Conservation (phyloP, 2,113 vertebrate species). For the Perca schrenkii region DNA sequence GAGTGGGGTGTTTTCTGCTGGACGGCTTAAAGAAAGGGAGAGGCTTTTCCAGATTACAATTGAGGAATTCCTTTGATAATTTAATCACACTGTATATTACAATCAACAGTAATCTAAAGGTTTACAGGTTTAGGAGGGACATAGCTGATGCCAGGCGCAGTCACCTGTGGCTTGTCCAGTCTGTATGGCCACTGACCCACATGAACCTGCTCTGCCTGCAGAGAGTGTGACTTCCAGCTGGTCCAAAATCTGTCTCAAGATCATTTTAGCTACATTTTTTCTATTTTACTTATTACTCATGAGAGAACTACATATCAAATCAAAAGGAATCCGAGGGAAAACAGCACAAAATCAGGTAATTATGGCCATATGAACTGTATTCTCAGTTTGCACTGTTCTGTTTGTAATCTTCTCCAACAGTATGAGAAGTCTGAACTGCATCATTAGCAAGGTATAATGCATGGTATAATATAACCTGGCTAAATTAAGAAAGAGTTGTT, state of each 20-base stretch:
- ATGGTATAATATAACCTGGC: constrained; percentile 31
- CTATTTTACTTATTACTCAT: constrained; percentile 1
- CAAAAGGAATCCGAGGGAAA: background rate
- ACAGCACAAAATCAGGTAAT: constrained; percentile 42
- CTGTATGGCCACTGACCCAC: constrained; percentile 12
- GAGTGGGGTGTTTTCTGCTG: constrained; percentile 38
- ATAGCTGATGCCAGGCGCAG: background rate
- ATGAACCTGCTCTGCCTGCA: constrained; percentile 9
- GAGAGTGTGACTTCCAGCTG: constrained; percentile 49
- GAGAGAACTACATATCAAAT: constrained; percentile 7
- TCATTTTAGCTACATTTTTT: constrained; percentile 32
- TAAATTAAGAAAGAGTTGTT: constrained; percentile 11
- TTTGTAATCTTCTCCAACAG: constrained; percentile 49
- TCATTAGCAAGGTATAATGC: constrained; percentile 55
- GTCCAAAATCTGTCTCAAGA: constrained; percentile 49
- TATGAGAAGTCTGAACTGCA: constrained; percentile 46
- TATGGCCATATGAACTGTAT: constrained; percentile 5
- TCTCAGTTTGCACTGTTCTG: constrained; percentile 18
- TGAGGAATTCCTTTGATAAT: constrained; percentile 54
- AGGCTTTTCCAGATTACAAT: constrained; percentile 45
- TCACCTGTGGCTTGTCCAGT: constrained; percentile 22
- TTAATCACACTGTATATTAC: constrained; percentile 12
- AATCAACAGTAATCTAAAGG: constrained; percentile 7
- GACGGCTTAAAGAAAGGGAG: constrained; percentile 37
- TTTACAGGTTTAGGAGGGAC: background rate